phyloP scores from a whole-genome alignment of 2,113 vertebrate genomes.

The Odocoileus virginianus region DNA sequence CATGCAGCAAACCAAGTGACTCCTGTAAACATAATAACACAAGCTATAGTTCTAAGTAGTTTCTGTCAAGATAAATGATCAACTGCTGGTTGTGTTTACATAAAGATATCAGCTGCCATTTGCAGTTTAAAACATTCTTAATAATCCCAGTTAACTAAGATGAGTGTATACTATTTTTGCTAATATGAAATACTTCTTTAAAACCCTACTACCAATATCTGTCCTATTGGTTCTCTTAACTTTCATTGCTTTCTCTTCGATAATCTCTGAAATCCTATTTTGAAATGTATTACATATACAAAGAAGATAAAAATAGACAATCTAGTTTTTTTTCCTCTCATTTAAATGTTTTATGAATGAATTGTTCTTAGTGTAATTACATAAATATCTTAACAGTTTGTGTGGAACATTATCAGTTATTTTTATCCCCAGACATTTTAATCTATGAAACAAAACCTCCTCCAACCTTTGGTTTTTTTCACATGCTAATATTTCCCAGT shows the following conservation, averaged over 20 bases:
- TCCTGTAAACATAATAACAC: conserved; percentile 65
- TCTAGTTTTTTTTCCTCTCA: background rate
- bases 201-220: conserved; percentile 46
- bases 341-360: background rate
- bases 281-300: conserved; percentile 77
- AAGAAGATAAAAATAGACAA: conserved; percentile 73
- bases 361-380: background rate
- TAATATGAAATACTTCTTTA: conserved; percentile 10
- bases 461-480: background rate
- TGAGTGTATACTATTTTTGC: conserved; percentile 30
- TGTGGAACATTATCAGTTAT: background rate
- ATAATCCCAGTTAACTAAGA: background rate
- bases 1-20: conserved; percentile 44
- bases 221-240: conserved; percentile 52
- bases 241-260: conserved; percentile 48
- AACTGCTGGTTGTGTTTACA: background rate
- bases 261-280: conserved; percentile 80
- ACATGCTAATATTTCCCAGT: background rate
- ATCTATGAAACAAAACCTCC: background rate
- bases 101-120: background rate
- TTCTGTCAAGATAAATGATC: conserved; percentile 20
- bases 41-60: conserved; percentile 68
- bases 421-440: background rate
- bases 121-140: background rate
- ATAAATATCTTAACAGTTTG: background rate